Percentiles rank a stretch among this genome's conserved stretches.
These are phyloP conservation scores for Zaprionus lineosus DNA, from an alignment of 2,888 invertebrate species.

Conservation along the genomic window DNA sequence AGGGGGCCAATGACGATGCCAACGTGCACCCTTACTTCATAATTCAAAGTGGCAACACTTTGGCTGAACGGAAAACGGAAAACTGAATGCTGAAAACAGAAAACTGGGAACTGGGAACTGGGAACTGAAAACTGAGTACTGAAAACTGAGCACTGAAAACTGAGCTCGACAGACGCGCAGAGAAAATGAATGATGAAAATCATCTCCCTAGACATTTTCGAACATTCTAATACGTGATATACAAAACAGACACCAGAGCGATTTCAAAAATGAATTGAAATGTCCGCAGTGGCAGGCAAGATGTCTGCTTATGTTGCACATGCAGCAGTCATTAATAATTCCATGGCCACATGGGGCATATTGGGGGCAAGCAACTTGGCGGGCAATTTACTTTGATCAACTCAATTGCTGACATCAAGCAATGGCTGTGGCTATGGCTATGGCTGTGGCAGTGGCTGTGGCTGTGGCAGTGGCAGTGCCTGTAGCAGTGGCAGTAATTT, in stretches of 20 bases:
- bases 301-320: slow-evolving; percentile 24
- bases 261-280: slow-evolving; percentile 55
- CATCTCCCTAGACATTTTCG: slow-evolving; percentile 63
- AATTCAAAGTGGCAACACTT: slow-evolving; percentile 66
- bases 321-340: slow-evolving; percentile 62
- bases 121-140: too few species aligned
- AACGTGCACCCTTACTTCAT: slow-evolving; percentile 50
- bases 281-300: slow-evolving; percentile 37
- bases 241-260: slow-evolving; percentile 27
- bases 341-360: slow-evolving; percentile 49
- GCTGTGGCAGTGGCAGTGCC: background rate
- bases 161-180: slow-evolving; percentile 34
- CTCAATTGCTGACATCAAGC: slow-evolving; percentile 36
- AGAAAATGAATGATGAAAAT: slow-evolving; percentile 73
- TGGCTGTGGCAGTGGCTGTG: background rate
- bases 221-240: slow-evolving; percentile 53
- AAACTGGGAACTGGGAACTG: too few species aligned
- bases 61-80: too few species aligned
- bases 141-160: too few species aligned
- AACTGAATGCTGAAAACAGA: too few species aligned
- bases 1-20: slow-evolving; percentile 13
- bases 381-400: slow-evolving; percentile 57
- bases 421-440: background rate
- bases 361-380: slow-evolving; percentile 43
- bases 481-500: too few species aligned